Evolutionary conservation across 2,797 vertebrate species (phyloP).

Genomic region (Valencia hispanica): DNA sequence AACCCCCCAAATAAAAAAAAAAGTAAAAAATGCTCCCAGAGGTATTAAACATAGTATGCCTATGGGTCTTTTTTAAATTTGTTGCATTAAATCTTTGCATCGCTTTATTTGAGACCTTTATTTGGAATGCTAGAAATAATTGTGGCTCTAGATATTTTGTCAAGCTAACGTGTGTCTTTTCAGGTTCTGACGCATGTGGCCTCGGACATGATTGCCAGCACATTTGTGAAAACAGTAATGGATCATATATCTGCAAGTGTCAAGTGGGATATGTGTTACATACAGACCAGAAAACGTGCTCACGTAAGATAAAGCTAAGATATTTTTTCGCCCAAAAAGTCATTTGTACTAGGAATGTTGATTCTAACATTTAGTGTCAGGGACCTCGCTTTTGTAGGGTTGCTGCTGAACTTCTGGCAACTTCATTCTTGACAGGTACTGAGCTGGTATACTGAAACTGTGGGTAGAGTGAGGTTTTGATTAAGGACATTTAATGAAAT

Average conservation of each 20-base stretch:
- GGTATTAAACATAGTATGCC: not conserved
- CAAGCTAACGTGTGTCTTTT: conserved; percentile 39
- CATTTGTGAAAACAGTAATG: conserved; percentile 79
- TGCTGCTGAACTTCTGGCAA: too few relatives aligned
- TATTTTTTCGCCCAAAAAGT: not conserved
- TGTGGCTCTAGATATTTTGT: not conserved
- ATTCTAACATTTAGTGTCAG: not conserved
- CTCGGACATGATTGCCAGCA: conserved; percentile 80
- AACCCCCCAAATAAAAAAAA: not conserved
- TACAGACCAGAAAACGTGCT: conserved; percentile 5
- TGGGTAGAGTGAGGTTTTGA: too few relatives aligned
- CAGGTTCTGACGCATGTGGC: conserved; percentile 70
- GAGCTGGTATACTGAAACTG: too few relatives aligned
- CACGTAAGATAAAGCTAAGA: conserved; percentile 68
- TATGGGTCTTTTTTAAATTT: not conserved
- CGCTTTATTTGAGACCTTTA: not conserved
- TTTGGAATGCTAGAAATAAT: not conserved
- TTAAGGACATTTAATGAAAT: too few relatives aligned
- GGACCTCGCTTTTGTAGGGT: too few relatives aligned
- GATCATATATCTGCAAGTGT: conserved; percentile 84
- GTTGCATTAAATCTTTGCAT: not conserved
- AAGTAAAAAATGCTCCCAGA: not conserved
- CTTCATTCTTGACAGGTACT: too few relatives aligned
- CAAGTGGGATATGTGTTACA: conserved; percentile 83
- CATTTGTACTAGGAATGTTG: not conserved